Evolutionary conservation across 2,888 invertebrate genomes (phyloP).

Genomic region (Cotesia congregata): DNA sequence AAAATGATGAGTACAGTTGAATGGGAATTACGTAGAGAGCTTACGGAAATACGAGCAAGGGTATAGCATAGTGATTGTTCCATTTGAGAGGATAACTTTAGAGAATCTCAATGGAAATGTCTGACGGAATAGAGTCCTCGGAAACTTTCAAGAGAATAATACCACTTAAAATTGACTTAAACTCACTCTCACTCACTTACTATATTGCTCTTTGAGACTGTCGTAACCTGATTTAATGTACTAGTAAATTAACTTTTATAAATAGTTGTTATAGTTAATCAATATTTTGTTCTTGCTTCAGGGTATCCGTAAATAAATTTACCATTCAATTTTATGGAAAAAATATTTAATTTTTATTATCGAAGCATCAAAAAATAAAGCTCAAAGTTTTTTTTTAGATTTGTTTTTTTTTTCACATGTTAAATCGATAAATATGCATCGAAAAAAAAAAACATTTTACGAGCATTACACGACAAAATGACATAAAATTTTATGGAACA

Average conservation of each 20-base stretch:
- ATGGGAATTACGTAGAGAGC: not conserved
- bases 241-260: not conserved
- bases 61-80: conserved; percentile 25
- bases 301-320: not conserved
- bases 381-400: too few species aligned
- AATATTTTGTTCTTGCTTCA: not conserved
- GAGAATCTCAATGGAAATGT: conserved; percentile 1
- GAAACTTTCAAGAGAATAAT: not conserved
- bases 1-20: conserved; percentile 4
- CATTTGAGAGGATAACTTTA: not conserved
- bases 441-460: too few species aligned
- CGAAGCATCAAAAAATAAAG: too few species aligned
- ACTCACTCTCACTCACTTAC: conserved; percentile 1
- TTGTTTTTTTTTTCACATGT: too few species aligned
- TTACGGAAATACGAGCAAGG: conserved; percentile 2
- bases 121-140: not conserved
- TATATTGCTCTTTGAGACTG: not conserved
- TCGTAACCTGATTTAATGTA: not conserved
- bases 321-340: too few species aligned
- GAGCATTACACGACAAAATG: too few species aligned
- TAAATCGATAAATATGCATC: too few species aligned
- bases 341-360: too few species aligned
- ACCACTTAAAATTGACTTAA: not conserved
- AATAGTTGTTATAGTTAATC: not conserved
- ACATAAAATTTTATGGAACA: too few species aligned